Conservation (phyloP, 64 coral and sea anemone species). For the Cladopsammia gracilis region DNA sequence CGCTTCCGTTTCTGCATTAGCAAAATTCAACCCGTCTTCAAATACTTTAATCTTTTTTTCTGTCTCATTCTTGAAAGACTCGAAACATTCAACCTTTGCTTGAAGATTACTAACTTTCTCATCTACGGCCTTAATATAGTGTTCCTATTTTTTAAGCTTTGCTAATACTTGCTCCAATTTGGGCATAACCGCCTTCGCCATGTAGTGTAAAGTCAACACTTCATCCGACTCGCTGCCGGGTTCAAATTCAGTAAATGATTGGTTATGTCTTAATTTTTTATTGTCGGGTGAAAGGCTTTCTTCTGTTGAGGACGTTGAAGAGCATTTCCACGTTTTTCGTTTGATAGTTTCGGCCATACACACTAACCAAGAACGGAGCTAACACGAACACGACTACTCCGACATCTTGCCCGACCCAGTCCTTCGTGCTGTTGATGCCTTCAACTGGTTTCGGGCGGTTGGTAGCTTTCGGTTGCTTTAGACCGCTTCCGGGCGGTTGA, state of each 20-base stretch:
- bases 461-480: too few species aligned
- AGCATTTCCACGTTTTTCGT: neutral
- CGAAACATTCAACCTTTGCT: too few species aligned
- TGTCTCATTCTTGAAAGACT: too few species aligned
- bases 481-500: too few species aligned
- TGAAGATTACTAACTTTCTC: too few species aligned
- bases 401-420: too few species aligned
- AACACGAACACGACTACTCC: too few species aligned
- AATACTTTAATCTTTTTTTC: too few species aligned
- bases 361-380: neutral
- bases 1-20: constrained; percentile 14
- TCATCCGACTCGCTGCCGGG: neutral
- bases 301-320: constrained; percentile 5
- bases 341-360: neutral
- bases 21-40: constrained; percentile 5
- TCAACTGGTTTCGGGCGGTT: too few species aligned
- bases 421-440: too few species aligned
- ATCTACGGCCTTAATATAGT: too few species aligned
- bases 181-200: neutral
- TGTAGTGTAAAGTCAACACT: neutral
- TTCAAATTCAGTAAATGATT: neutral
- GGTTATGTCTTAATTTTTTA: neutral
- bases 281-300: neutral
- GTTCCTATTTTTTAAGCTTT: neutral
- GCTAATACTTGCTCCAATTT: constrained; percentile 2